Percentiles rank a stretch among this genome's conserved stretches.
Evolutionary conservation across 2,888 invertebrate species (phyloP).

Genomic region (Harmothoe impar): DNA sequence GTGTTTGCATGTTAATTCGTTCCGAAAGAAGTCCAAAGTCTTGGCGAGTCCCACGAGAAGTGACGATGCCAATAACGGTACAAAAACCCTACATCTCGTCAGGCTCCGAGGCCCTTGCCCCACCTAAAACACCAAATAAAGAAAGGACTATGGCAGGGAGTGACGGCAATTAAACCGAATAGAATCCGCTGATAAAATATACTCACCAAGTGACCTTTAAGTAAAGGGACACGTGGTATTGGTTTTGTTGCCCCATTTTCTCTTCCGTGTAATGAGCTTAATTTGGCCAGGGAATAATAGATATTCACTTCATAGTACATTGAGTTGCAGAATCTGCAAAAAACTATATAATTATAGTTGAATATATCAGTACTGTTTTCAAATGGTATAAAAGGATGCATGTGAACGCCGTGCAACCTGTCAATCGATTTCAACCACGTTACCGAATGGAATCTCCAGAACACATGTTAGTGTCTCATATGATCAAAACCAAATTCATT

Average conservation of each 20-base stretch:
- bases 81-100: background rate
- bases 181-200: background rate
- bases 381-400: no score
- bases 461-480: no score
- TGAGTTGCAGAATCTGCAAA: no score
- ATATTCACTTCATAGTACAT: no score
- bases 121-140: background rate
- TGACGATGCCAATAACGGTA: slow-evolving; percentile 30
- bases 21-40: background rate
- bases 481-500: no score
- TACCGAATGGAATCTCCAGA: no score
- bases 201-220: background rate
- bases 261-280: background rate
- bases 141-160: background rate
- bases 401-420: no score
- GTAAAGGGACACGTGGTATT: background rate
- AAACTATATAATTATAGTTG: no score
- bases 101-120: background rate
- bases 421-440: no score
- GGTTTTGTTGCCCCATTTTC: background rate
- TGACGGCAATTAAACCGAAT: background rate
- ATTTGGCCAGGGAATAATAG: background rate
- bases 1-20: background rate
- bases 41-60: background rate
- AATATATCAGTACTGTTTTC: no score